Evolutionary conservation across 2,113 vertebrate species (phyloP).

Genomic region (Camelus dromedarius): DNA sequence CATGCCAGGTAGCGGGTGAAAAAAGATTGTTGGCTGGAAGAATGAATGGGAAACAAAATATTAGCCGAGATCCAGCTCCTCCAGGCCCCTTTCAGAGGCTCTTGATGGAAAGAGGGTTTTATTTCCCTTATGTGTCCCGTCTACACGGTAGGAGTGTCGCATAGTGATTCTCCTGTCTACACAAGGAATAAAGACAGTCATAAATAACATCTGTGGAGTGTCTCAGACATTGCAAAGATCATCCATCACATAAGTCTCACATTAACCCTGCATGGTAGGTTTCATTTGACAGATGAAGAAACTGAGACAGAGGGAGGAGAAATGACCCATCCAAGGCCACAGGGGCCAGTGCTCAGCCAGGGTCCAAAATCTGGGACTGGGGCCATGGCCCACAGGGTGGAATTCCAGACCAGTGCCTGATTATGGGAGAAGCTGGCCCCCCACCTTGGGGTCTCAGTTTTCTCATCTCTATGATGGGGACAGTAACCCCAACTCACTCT

Average conservation of each 20-base stretch:
- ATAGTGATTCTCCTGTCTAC: neutral
- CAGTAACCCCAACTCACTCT: neutral
- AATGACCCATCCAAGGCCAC: neutral
- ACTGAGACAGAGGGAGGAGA: neutral
- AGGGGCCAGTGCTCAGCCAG: neutral
- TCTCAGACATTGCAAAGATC: neutral
- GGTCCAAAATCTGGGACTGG: neutral
- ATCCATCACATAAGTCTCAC: neutral
- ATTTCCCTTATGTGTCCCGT: neutral
- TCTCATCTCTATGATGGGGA: neutral
- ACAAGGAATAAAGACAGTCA: neutral
- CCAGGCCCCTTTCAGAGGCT: neutral
- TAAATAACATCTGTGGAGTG: neutral
- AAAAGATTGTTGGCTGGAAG: neutral
- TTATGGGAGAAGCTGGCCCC: neutral
- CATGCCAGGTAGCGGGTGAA: too few species aligned
- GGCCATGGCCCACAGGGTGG: neutral
- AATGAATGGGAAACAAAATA: neutral
- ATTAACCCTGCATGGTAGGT: neutral
- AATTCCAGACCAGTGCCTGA: neutral
- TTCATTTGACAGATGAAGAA: neutral
- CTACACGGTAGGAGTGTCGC: neutral
- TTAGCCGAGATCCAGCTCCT: neutral
- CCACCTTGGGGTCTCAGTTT: neutral
- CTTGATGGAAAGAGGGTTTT: neutral